A percentile compares a stretch with the other conserved stretches of the same genome.
Conservation (phyloP, 2,113 vertebrate genomes). For the Scortum barcoo region DNA sequence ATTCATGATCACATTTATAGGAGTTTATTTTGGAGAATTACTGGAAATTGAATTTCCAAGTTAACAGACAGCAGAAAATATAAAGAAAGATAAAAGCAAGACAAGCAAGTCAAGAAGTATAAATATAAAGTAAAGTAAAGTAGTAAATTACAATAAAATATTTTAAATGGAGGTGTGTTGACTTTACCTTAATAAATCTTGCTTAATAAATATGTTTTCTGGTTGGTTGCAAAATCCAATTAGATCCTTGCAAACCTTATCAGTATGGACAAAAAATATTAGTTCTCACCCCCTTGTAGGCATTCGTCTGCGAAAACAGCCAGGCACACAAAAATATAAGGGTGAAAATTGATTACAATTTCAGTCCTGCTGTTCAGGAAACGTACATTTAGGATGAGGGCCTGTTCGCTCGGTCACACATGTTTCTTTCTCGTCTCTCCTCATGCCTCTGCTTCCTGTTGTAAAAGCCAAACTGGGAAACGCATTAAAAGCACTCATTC, state of each 20-base stretch:
- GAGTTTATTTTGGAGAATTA: not conserved
- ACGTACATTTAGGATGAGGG: not conserved
- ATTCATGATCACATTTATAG: not conserved
- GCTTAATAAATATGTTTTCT: not conserved
- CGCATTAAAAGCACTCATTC: slow-evolving; percentile 12
- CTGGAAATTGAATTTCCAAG: too few relatives aligned
- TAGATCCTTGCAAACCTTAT: not conserved
- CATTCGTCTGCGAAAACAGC: not conserved
- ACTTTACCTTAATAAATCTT: too few relatives aligned
- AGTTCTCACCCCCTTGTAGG: too few relatives aligned
- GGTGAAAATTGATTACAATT: not conserved
- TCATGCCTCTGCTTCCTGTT: not conserved
- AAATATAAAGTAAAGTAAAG: too few relatives aligned
- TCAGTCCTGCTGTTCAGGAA: not conserved
- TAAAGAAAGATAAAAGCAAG: too few relatives aligned
- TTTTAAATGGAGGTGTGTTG: too few relatives aligned
- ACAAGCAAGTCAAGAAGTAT: too few relatives aligned
- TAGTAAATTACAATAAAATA: too few relatives aligned
- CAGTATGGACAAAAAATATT: too few relatives aligned
- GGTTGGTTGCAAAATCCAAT: not conserved
- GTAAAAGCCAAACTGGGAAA: slow-evolving; percentile 14
- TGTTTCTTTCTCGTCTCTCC: not conserved
- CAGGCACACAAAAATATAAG: not conserved
- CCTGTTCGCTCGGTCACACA: not conserved
- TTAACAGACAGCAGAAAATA: too few relatives aligned